Percentiles rank a stretch among this genome's conserved stretches.
These are phyloP conservation scores for Ophioninae sp. DNA, from an alignment of 2,888 invertebrate species.

Conservation along the genomic window DNA sequence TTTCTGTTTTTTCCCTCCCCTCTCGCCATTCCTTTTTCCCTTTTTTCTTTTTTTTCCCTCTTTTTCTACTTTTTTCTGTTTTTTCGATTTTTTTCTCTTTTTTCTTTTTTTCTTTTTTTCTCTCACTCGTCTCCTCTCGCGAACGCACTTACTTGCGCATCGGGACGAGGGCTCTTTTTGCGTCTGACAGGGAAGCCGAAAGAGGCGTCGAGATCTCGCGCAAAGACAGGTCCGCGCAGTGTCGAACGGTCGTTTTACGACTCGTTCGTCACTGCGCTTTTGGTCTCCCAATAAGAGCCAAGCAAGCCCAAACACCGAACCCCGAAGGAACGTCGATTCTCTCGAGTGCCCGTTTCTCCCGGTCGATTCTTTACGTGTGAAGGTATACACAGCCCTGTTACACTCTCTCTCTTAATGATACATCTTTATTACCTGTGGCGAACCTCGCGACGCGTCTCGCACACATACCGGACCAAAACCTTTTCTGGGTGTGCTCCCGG, in stretches of 20 bases:
- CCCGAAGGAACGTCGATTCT: slow-evolving; percentile 19
- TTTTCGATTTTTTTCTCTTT: too few relatives aligned
- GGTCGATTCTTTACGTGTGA: slow-evolving; percentile 38
- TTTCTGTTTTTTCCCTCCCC: too few relatives aligned
- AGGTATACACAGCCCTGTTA: neutral
- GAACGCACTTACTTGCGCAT: neutral
- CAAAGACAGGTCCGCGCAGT: slow-evolving; percentile 26
- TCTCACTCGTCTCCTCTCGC: neutral
- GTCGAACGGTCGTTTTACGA: slow-evolving; percentile 50
- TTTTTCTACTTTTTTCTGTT: too few relatives aligned
- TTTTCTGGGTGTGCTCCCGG: slow-evolving; percentile 9
- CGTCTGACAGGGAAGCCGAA: neutral
- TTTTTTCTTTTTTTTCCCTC: too few relatives aligned
- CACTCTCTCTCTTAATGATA: slow-evolving; percentile 52
- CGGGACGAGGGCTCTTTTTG: neutral
- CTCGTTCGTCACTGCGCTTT: slow-evolving; percentile 55
- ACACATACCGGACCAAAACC: slow-evolving; percentile 7
- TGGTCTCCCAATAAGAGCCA: slow-evolving; percentile 29
- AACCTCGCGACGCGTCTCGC: slow-evolving; percentile 30
- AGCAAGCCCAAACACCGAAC: neutral
- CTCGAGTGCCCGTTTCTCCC: neutral
- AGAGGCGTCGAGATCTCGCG: slow-evolving; percentile 32
- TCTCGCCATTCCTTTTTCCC: too few relatives aligned
- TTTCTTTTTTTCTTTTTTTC: too few relatives aligned
- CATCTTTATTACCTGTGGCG: slow-evolving; percentile 59